These are phyloP conservation scores for Petrolisthes manimaculis DNA, from an alignment of 2,888 invertebrate species.

Conservation along the genomic window DNA sequence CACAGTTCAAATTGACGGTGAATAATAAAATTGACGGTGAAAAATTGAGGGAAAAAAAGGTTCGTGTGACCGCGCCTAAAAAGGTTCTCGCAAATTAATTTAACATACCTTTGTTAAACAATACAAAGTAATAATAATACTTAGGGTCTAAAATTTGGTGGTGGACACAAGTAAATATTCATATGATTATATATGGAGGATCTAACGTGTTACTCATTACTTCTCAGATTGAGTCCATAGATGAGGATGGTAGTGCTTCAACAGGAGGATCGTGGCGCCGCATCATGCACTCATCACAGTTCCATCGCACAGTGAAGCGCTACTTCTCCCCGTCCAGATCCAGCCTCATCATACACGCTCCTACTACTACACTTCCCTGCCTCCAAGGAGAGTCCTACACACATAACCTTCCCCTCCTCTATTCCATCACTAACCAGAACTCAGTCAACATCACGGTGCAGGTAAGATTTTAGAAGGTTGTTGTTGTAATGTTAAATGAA, in stretches of 20 bases:
- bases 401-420: slow-evolving; percentile 23
- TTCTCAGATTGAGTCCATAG: slow-evolving; percentile 36
- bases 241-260: background rate
- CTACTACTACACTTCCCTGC: slow-evolving; percentile 18
- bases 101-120: too few relatives aligned
- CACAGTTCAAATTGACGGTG: too few relatives aligned
- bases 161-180: background rate
- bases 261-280: background rate
- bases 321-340: slow-evolving; percentile 44
- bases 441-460: slow-evolving; percentile 21
- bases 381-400: background rate
- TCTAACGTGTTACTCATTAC: background rate
- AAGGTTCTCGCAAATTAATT: too few relatives aligned
- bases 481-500: background rate
- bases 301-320: background rate
- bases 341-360: slow-evolving; percentile 29
- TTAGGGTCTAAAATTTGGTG: too few relatives aligned
- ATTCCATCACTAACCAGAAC: slow-evolving; percentile 16
- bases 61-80: too few relatives aligned
- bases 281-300: slow-evolving; percentile 23
- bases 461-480: background rate
- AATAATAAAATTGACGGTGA: too few relatives aligned
- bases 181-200: background rate
- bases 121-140: too few relatives aligned
- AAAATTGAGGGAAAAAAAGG: too few relatives aligned